Percentiles rank a stretch among this genome's conserved stretches.
Evolutionary conservation across 2,888 invertebrate genomes (phyloP).

Genomic region (Xestia sexstrigata): DNA sequence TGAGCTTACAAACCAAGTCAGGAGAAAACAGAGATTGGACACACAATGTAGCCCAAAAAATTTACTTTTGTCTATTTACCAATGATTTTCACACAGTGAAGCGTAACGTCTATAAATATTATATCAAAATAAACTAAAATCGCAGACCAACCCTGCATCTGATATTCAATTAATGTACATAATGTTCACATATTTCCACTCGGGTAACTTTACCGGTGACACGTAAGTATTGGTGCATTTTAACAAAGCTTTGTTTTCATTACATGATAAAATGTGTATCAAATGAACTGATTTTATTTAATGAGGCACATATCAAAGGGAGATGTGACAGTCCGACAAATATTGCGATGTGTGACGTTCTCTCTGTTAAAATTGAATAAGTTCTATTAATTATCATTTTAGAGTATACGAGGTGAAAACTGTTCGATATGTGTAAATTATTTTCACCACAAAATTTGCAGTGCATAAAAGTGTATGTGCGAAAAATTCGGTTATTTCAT

Average conservation of each 20-base stretch:
- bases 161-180: constrained; percentile 12
- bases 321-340: constrained; percentile 41
- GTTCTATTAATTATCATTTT: constrained; percentile 39
- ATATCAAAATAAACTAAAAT: background rate
- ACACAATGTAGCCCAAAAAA: background rate
- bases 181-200: constrained; percentile 21
- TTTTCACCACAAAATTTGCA: constrained; percentile 17
- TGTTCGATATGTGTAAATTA: constrained; percentile 8
- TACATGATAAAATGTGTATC: constrained; percentile 40
- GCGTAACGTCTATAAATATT: background rate
- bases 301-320: constrained; percentile 56
- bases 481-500: constrained; percentile 57
- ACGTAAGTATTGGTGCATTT: constrained; percentile 22
- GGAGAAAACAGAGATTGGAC: background rate
- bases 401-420: constrained; percentile 19
- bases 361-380: constrained; percentile 45
- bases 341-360: constrained; percentile 32
- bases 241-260: constrained; percentile 47
- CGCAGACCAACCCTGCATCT: background rate
- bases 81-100: background rate
- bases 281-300: constrained; percentile 64
- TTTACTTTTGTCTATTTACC: background rate
- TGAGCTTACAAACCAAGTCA: background rate
- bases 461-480: constrained; percentile 29
- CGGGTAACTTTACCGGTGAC: constrained; percentile 3